Conservation (phyloP, 30 jellyfish, hydroid and myxozoan genomes). For the Chironex yamaguchii region DNA sequence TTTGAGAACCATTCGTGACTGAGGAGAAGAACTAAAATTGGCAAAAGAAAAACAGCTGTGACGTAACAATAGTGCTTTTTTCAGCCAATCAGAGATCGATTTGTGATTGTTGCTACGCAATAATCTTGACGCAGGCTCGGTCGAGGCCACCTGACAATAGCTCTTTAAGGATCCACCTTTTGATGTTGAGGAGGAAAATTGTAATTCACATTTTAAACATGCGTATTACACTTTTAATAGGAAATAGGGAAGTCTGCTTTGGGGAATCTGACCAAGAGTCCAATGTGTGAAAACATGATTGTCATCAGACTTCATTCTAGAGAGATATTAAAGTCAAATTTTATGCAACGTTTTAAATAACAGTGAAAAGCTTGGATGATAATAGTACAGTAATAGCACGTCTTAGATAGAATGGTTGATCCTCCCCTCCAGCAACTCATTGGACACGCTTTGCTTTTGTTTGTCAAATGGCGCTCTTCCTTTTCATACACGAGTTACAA, state of each 20-base stretch:
- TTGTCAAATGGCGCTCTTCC: background rate
- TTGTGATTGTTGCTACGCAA: background rate
- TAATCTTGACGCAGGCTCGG: background rate
- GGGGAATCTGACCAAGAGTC: no score
- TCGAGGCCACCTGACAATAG: background rate
- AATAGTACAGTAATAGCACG: no score
- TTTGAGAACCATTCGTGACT: background rate
- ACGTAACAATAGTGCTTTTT: background rate
- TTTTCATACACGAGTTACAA: background rate
- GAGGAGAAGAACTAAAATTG: background rate
- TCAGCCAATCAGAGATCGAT: slow-evolving; percentile 23
- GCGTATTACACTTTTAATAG: no score
- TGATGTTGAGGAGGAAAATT: no score
- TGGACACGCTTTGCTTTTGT: background rate
- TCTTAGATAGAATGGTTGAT: no score
- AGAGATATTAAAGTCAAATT: no score
- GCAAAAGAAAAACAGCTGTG: background rate
- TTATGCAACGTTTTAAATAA: no score
- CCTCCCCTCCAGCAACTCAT: background rate
- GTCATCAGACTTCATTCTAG: no score
- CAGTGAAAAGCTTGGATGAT: no score
- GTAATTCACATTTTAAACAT: no score
- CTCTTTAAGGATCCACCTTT: no score
- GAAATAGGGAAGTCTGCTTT: no score
- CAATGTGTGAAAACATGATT: background rate